phyloP scores from a whole-genome alignment of 2,888 invertebrate genomes.

The Drosophila bunnanda region DNA sequence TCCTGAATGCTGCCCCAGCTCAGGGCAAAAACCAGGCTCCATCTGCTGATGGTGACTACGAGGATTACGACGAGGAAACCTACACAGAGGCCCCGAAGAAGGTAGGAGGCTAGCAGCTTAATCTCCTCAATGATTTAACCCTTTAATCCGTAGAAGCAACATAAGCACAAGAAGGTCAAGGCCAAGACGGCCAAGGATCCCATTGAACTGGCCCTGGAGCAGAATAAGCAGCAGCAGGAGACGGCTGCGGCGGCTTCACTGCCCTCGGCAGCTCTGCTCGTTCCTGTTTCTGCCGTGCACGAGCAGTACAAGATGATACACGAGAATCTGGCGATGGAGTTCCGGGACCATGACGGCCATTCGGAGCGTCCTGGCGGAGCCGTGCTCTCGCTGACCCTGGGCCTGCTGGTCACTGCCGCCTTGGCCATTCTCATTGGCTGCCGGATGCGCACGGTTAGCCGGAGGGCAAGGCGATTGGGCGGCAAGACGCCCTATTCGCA shows the following conservation, averaged over 20 bases:
- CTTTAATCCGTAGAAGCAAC: constrained; percentile 65
- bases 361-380: constrained; percentile 92
- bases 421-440: constrained; percentile 93
- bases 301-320: constrained; percentile 84
- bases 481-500: constrained; percentile 93
- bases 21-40: constrained; percentile 44
- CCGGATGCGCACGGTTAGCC: constrained; percentile 90
- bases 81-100: constrained; percentile 83
- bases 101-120: constrained; percentile 37
- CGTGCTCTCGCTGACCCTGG: constrained; percentile 91
- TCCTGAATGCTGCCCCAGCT: constrained; percentile 52
- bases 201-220: constrained; percentile 71
- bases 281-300: constrained; percentile 77
- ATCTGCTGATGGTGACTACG: constrained; percentile 73
- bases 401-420: constrained; percentile 91
- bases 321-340: constrained; percentile 83
- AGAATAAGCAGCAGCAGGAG: constrained; percentile 56
- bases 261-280: constrained; percentile 49
- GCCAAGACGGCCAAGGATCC: constrained; percentile 65
- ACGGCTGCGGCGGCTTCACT: constrained; percentile 12
- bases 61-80: constrained; percentile 79
- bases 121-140: background rate
- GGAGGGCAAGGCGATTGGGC: constrained; percentile 89
- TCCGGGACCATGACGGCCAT: constrained; percentile 87
- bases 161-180: constrained; percentile 81